Evolutionary conservation across 1,140 invertebrate genomes (phyloP).

Genomic region (Thaumetopoea pityocampa): DNA sequence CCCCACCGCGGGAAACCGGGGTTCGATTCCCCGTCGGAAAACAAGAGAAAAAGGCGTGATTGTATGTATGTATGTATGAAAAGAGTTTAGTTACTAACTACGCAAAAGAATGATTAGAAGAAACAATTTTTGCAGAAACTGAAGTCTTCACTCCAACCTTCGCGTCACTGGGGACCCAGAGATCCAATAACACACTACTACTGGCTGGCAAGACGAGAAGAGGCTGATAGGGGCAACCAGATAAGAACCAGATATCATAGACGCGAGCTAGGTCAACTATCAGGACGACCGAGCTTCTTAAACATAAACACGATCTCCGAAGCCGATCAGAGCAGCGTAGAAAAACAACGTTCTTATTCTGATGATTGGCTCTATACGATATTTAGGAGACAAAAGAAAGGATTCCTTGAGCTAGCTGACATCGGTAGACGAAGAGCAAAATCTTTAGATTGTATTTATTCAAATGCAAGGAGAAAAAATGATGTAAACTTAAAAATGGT

Average conservation of each 20-base stretch:
- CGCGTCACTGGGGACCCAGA: conserved; percentile 79
- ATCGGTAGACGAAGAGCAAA: conserved; percentile 31
- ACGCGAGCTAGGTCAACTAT: conserved; percentile 42
- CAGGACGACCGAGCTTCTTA: conserved; percentile 28
- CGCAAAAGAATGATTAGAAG: no score
- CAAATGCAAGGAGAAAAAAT: not conserved
- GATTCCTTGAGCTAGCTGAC: conserved; percentile 10
- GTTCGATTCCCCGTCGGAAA: no score
- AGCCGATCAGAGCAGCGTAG: conserved; percentile 5
- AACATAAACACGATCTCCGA: conserved; percentile 10
- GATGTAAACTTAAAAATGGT: not conserved
- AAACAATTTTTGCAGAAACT: conserved; percentile 70
- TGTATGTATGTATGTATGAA: no score
- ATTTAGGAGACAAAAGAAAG: conserved; percentile 30
- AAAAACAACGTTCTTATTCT: conserved; percentile 45
- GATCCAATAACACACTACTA: conserved; percentile 79
- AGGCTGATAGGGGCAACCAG: conserved; percentile 38
- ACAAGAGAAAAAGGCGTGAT: no score
- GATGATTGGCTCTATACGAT: conserved; percentile 47
- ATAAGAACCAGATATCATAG: conserved; percentile 27
- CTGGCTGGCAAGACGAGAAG: conserved; percentile 74
- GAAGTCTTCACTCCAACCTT: conserved; percentile 75
- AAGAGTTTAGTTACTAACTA: no score
- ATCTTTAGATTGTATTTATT: conserved; percentile 39
- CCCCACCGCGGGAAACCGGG: no score